Percentiles rank a stretch among this genome's conserved stretches.
Evolutionary conservation across 2,888 invertebrate species (phyloP).

Genomic region (Erynnis tages): DNA sequence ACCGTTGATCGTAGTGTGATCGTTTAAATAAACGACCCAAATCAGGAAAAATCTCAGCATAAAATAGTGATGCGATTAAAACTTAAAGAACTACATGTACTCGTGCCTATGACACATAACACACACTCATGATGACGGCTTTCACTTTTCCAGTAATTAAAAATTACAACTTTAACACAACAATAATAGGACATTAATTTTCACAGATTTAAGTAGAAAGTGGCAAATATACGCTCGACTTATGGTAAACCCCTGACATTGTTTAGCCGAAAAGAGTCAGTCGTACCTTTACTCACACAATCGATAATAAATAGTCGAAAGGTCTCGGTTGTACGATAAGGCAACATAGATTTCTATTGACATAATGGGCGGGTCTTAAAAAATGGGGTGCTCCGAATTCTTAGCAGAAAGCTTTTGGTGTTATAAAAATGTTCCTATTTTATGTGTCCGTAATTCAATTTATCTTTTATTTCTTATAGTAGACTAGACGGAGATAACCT

Average conservation of each 20-base stretch:
- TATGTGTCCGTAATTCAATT: neutral
- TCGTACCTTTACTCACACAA: constrained; percentile 4
- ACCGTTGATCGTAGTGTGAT: no score
- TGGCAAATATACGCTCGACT: no score
- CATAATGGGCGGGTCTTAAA: constrained; percentile 16
- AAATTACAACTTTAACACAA: neutral
- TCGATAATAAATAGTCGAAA: constrained; percentile 11
- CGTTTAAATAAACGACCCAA: no score
- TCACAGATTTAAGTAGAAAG: no score
- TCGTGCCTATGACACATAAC: neutral
- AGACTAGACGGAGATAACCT: no score
- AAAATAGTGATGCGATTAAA: no score
- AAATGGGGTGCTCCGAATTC: constrained; percentile 7
- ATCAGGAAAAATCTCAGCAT: no score
- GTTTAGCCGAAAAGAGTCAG: neutral
- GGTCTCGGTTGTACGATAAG: constrained; percentile 9
- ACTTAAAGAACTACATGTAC: no score
- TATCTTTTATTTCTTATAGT: neutral
- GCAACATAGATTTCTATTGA: constrained; percentile 22
- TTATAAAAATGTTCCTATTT: neutral
- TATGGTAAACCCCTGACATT: no score
- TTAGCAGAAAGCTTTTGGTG: neutral
- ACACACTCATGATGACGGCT: no score
- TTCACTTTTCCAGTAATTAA: no score
- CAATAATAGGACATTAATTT: no score